phyloP scores from a whole-genome alignment of 2,113 vertebrate species.

The Haemorhous mexicanus region DNA sequence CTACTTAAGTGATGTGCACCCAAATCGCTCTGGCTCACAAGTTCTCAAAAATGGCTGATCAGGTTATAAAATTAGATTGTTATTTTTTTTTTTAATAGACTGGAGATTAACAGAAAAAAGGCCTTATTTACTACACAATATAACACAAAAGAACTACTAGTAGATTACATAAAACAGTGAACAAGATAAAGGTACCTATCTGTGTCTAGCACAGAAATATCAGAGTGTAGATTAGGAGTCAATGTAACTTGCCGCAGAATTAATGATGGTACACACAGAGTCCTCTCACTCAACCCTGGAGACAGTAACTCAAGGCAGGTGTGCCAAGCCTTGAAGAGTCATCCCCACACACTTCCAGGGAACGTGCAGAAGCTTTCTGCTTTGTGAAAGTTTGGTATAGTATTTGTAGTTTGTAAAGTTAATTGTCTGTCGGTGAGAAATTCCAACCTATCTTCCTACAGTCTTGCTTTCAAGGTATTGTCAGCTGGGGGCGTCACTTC shows the following conservation, averaged over 20 bases:
- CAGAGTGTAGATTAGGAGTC: not conserved
- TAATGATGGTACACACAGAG: not conserved
- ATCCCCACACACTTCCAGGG: not conserved
- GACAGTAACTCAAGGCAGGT: not conserved
- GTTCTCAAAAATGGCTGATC: not conserved
- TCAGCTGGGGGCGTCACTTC: not conserved
- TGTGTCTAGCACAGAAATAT: not conserved
- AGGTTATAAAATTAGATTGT: not conserved
- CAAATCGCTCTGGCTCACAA: fast-evolving
- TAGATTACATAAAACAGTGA: not conserved
- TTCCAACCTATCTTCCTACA: not conserved
- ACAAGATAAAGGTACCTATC: not conserved
- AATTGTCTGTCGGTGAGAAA: not conserved
- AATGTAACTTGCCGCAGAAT: fast-evolving
- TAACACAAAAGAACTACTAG: not conserved
- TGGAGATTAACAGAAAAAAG: not conserved
- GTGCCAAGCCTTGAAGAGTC: not conserved
- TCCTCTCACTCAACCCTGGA: not conserved
- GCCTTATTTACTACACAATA: not conserved
- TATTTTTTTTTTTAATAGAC: not conserved
- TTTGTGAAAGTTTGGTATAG: not conserved
- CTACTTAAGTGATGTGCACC: not conserved
- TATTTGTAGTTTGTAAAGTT: not conserved
- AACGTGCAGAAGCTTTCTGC: not conserved
- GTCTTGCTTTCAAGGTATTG: not conserved